A percentile compares a stretch with the other conserved stretches of the same genome.
Conservation (phyloP, 2,888 invertebrate species). For the Endotricha flammealis region DNA sequence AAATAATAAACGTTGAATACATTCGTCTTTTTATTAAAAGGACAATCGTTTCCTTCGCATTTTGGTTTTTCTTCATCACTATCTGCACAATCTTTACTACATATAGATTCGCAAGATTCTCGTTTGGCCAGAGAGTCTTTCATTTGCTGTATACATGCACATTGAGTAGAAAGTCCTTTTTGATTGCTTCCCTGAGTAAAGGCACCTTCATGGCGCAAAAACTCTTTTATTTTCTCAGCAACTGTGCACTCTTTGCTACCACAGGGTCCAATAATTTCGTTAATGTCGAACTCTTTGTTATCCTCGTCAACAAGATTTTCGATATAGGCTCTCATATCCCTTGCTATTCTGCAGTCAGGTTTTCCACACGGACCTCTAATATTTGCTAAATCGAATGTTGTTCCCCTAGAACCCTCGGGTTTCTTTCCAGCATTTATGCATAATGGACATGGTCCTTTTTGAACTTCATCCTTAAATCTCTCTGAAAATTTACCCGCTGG, state of each 20-base stretch:
- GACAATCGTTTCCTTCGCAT: constrained; percentile 50
- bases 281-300: constrained; percentile 45
- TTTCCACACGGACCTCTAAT: constrained; percentile 67
- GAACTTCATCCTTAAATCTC: constrained; percentile 50
- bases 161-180: constrained; percentile 61
- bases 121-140: constrained; percentile 41
- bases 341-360: constrained; percentile 63
- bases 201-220: constrained; percentile 54
- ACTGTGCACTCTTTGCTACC: constrained; percentile 62
- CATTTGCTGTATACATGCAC: constrained; percentile 59
- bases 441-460: constrained; percentile 51
- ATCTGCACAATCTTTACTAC: constrained; percentile 48
- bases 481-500: constrained; percentile 55
- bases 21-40: constrained; percentile 30
- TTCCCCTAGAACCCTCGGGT: constrained; percentile 23
- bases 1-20: constrained; percentile 62
- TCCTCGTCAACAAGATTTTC: constrained; percentile 63
- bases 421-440: constrained; percentile 47
- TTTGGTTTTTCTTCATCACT: constrained; percentile 32
- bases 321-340: constrained; percentile 59
- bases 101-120: constrained; percentile 39
- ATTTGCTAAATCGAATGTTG: constrained; percentile 58
- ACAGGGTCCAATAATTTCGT: constrained; percentile 61
- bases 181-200: constrained; percentile 39
- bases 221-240: constrained; percentile 56